A percentile compares a stretch with the other conserved stretches of the same genome.
Conservation (phyloP, 2,797 vertebrate species). For the Vireo griseus region DNA sequence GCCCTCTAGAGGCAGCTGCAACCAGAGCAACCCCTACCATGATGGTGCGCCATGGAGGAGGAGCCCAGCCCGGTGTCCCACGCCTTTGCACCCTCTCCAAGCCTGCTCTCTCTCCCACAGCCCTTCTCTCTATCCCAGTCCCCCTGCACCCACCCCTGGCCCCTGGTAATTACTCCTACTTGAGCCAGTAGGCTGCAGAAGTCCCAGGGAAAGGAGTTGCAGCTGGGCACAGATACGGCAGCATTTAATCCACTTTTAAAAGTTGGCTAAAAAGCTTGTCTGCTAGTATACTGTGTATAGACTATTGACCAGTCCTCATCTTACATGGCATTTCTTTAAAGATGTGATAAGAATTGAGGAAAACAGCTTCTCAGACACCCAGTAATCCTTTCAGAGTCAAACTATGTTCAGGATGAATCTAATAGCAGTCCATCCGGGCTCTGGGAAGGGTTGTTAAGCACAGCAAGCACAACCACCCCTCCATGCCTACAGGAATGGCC, state of each 20-base stretch:
- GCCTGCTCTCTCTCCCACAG: neutral
- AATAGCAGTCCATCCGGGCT: neutral
- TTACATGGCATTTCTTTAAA: neutral
- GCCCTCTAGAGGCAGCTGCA: constrained; percentile 51
- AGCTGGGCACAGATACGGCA: neutral
- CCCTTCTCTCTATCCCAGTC: neutral
- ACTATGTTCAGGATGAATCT: neutral
- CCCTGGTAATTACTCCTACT: too few relatives aligned
- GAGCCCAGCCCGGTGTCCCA: neutral
- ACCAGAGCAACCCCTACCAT: neutral
- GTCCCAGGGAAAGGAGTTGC: neutral
- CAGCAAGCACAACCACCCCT: neutral
- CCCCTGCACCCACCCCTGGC: accelerated
- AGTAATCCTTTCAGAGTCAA: neutral
- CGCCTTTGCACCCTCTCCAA: neutral
- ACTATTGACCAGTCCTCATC: neutral
- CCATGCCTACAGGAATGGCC: neutral
- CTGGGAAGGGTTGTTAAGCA: neutral
- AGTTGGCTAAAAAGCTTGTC: neutral
- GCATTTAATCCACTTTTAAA: neutral
- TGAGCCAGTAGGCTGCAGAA: neutral
- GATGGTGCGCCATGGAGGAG: accelerated
- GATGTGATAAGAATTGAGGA: neutral
- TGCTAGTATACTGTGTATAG: neutral
- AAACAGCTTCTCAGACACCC: neutral